phyloP scores from a whole-genome alignment of 2,113 vertebrate genomes.

The rat (Rattus norvegicus) region DNA sequence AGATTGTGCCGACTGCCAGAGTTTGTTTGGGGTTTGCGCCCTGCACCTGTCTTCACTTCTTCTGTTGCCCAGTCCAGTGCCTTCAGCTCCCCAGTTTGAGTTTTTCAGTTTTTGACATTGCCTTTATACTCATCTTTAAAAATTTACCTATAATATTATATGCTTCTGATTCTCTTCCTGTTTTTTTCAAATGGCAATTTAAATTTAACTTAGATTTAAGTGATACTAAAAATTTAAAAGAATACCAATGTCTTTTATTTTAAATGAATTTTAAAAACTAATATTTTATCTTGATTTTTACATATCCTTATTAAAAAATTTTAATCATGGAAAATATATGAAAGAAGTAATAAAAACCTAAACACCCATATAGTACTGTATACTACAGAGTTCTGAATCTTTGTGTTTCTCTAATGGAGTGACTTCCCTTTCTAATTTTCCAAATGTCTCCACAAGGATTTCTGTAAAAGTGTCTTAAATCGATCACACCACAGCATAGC shows the following conservation, averaged over 20 bases:
- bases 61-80: too few species aligned
- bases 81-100: background rate
- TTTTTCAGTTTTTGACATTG: slow-evolving; percentile 6
- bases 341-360: slow-evolving; percentile 43
- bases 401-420: background rate
- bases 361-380: background rate
- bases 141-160: background rate
- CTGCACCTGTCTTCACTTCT: too few species aligned
- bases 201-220: background rate
- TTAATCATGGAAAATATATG: background rate
- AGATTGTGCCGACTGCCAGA: too few species aligned
- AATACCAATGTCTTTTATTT: background rate
- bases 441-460: background rate
- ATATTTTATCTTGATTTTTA: slow-evolving; percentile 13
- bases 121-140: background rate
- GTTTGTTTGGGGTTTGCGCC: too few species aligned
- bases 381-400: background rate
- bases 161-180: background rate
- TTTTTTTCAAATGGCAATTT: slow-evolving; percentile 26
- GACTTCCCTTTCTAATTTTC: background rate
- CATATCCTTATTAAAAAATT: background rate
- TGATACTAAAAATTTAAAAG: background rate
- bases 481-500: background rate
- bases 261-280: background rate
- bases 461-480: background rate